These are phyloP conservation scores for Orthonychiurus folsomi DNA, from an alignment of 2,888 invertebrate species.

Conservation along the genomic window DNA sequence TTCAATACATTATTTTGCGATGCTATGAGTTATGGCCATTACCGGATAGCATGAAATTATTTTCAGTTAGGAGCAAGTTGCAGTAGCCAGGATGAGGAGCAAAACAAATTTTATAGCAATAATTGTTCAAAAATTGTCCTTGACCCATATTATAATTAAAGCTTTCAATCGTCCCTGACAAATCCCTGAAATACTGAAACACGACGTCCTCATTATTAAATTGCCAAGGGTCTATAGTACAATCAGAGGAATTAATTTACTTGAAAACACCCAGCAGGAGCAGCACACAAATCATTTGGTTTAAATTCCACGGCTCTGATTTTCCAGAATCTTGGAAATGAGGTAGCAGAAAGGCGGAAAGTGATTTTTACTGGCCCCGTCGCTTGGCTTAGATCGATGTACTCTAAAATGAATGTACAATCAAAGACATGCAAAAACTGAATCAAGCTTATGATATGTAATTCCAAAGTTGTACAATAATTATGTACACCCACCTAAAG, in stretches of 20 bases:
- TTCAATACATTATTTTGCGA: not conserved
- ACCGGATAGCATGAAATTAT: constrained; percentile 33
- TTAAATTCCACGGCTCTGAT: constrained; percentile 38
- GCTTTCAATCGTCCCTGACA: constrained; percentile 56
- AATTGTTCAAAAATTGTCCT: constrained; percentile 29
- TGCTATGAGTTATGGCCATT: not conserved
- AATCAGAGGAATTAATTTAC: constrained; percentile 16
- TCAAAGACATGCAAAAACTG: not conserved
- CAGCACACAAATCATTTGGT: constrained; percentile 28
- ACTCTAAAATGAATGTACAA: constrained; percentile 14
- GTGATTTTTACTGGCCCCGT: constrained; percentile 25
- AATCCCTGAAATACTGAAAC: constrained; percentile 57
- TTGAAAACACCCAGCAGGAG: constrained; percentile 35
- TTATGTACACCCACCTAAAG: too few species aligned
- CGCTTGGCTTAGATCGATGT: constrained; percentile 13
- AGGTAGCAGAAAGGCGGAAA: constrained; percentile 23
- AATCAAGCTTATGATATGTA: not conserved
- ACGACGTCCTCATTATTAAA: constrained; percentile 4
- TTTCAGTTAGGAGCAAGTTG: constrained; percentile 30
- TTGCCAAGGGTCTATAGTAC: not conserved
- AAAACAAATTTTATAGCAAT: constrained; percentile 31
- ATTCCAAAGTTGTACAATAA: not conserved
- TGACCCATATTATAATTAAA: constrained; percentile 53
- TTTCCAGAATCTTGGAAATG: constrained; percentile 32
- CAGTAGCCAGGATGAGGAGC: constrained; percentile 27